Conservation (phyloP, 30 jellyfish, hydroid and myxozoan genomes). For the Chrysaora quinquecirrha region DNA sequence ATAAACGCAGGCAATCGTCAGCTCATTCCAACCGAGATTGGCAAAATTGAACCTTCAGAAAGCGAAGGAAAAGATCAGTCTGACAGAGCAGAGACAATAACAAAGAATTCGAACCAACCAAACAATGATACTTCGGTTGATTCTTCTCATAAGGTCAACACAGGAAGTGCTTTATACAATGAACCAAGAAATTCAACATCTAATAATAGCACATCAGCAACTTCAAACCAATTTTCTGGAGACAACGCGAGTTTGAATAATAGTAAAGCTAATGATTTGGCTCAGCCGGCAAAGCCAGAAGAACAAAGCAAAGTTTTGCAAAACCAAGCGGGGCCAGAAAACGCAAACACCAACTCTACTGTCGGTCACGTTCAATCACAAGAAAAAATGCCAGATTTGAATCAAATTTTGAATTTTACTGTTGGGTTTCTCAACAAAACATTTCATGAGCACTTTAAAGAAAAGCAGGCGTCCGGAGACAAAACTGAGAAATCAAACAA, state of each 20-base stretch:
- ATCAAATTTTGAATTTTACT: constrained; percentile 31
- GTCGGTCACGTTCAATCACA: neutral
- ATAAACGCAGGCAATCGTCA: constrained; percentile 35
- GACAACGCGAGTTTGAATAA: no score
- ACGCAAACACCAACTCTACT: neutral
- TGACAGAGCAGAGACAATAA: neutral
- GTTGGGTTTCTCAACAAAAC: constrained; percentile 63
- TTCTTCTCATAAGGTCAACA: neutral
- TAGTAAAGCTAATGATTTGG: neutral
- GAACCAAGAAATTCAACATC: neutral
- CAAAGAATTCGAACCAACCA: constrained; percentile 30
- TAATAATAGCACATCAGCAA: neutral
- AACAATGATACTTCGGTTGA: neutral
- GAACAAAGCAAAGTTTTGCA: neutral
- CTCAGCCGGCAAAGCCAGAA: neutral
- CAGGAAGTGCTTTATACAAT: constrained; percentile 33
- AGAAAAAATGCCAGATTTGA: constrained; percentile 18
- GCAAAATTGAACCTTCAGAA: constrained; percentile 62
- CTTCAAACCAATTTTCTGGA: no score
- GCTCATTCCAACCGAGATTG: constrained; percentile 59
- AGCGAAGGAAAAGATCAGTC: constrained; percentile 10
- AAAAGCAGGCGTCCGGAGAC: neutral
- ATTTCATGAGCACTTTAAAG: constrained; percentile 43
- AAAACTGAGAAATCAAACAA: neutral
- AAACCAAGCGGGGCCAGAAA: neutral